A percentile compares a stretch with the other conserved stretches of the same genome.
These are phyloP conservation scores for Sebastes matsubarae DNA, from an alignment of 2,797 vertebrate genomes.

Conservation along the genomic window DNA sequence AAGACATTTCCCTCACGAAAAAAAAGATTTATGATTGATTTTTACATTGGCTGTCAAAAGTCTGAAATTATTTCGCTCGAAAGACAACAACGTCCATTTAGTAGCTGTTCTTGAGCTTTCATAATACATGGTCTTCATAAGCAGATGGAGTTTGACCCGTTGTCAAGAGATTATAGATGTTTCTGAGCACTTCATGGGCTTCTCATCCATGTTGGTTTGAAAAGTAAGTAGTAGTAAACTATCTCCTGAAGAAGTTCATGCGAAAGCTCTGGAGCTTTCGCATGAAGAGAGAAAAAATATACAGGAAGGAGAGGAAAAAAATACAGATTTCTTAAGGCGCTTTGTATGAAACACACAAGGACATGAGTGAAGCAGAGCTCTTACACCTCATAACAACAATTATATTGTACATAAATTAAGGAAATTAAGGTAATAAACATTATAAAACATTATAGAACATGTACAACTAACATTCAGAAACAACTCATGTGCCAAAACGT, in stretches of 20 bases:
- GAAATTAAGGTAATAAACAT: too few relatives aligned
- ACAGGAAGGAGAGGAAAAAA: too few relatives aligned
- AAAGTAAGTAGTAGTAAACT: background rate
- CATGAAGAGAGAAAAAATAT: too few relatives aligned
- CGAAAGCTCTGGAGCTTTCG: background rate
- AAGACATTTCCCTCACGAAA: too few relatives aligned
- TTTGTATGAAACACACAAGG: too few relatives aligned
- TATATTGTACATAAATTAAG: too few relatives aligned
- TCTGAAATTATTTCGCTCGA: background rate
- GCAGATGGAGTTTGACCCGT: background rate
- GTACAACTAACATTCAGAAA: too few relatives aligned
- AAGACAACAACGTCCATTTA: background rate
- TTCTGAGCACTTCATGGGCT: background rate
- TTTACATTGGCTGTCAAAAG: background rate
- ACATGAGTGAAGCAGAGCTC: too few relatives aligned
- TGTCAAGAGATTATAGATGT: background rate
- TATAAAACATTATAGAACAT: too few relatives aligned
- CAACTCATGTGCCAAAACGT: too few relatives aligned
- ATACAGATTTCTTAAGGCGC: too few relatives aligned
- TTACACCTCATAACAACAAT: too few relatives aligned
- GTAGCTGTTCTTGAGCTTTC: background rate
- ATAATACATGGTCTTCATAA: background rate
- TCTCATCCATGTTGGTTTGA: background rate
- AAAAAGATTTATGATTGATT: background rate
- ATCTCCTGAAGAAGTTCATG: background rate